Conservation (phyloP, 2,113 vertebrate genomes). For the Echinops telfairi region DNA sequence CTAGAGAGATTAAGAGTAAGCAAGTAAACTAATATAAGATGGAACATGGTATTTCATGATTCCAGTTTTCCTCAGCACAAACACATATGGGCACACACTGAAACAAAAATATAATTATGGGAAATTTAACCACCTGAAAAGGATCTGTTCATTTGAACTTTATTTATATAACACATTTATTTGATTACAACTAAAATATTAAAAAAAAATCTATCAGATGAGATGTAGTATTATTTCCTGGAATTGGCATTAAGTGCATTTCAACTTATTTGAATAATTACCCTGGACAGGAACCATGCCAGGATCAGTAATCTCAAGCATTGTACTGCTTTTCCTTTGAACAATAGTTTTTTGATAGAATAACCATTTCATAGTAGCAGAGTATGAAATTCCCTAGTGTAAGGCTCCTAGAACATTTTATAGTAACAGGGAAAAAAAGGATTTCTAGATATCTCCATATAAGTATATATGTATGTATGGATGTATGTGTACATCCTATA, state of each 20-base stretch:
- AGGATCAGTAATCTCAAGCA: neutral
- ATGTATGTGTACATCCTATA: no score
- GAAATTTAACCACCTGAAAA: neutral
- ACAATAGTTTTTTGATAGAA: neutral
- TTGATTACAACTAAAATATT: conserved; percentile 4
- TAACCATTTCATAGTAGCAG: neutral
- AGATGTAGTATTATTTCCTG: neutral
- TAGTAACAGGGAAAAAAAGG: neutral
- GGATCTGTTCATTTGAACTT: neutral
- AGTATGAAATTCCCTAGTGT: neutral
- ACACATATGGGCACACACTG: neutral
- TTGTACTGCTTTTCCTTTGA: neutral
- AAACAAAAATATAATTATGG: neutral
- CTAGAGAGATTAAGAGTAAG: neutral
- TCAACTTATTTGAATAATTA: neutral
- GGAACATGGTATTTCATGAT: neutral
- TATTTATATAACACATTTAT: neutral
- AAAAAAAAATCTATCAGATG: neutral
- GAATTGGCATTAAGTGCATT: neutral
- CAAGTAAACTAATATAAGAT: neutral
- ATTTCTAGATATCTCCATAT: no score
- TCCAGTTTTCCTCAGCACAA: neutral
- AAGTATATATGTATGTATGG: no score
- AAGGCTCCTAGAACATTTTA: neutral
- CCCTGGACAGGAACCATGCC: neutral